Base-by-base conservation (phyloP, 2,113 vertebrate genomes). In the Dipodomys ordii region DNA sequence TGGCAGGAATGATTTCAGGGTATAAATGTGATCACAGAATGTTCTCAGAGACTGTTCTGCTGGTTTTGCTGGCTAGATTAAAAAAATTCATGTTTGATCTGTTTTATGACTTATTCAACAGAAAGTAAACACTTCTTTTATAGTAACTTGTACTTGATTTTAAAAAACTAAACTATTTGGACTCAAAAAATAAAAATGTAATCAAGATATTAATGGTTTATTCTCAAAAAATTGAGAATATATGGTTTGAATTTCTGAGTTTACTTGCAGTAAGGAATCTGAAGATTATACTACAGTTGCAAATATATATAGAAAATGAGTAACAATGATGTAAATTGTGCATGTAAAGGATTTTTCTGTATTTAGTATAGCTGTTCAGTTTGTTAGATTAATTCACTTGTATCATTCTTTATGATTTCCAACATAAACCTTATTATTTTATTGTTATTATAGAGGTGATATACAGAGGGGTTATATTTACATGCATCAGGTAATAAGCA, bases 1-100 rank as follows among this genome's bases (percentile, higher is more conserved):
- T 91, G 95, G 87, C 85, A 95, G 22, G 80, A 28, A 65, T 96
- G 64, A 35, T 87, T 46, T 92, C 32, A 77, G 22, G 18, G 39
- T 90, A 77, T 92, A 87, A 90, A 49, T 93, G 30, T n/a, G 27
- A 77, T 90, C 84, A 96, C 84, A 92, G 79, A 95, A 71, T 83
- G 68, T 96, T 93, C 88, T 95, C 64, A 94, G 46, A 90, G 93
- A 92, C 73, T 85, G 23, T 88, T 89, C 77, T 94, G 84, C 73
- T 72, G 83, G 53, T 92, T 92, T 94, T 87, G 85, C 65, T 94
- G 79, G 60, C 86, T 76, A 90, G 28, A 83, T 94, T 39, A 27
- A 86, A 88, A 92, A 83, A 95, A 46, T 92, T 95, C 25, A 83
- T 88, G 78, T 49, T 81, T 81, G 22, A n/a, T 95, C 73, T 93